Percentiles rank a stretch among this genome's conserved stretches.
Evolutionary conservation across 2,797 vertebrate species (phyloP).

Genomic region (Melanotaenia parkinsoni): DNA sequence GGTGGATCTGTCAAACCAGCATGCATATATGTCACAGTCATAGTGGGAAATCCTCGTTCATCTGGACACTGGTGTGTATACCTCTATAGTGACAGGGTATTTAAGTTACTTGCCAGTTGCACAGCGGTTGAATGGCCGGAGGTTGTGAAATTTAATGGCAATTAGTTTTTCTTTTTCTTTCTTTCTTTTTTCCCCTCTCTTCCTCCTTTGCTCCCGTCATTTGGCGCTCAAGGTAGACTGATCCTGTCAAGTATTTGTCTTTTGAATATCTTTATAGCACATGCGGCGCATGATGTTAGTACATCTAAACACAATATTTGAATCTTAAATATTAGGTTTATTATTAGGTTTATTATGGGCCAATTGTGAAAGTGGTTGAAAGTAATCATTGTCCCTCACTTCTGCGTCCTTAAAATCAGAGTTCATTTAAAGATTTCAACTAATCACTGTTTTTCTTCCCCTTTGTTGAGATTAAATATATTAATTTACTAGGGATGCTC

Average conservation of each 20-base stretch:
- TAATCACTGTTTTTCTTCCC: neutral
- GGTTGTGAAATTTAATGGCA: constrained; percentile 27
- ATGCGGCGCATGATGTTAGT: neutral
- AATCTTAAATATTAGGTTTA: neutral
- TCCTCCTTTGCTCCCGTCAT: neutral
- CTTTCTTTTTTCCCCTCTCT: neutral
- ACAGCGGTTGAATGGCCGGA: constrained; percentile 6
- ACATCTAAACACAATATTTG: neutral
- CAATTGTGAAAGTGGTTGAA: constrained; percentile 3
- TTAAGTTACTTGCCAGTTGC: neutral
- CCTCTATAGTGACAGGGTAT: constrained; percentile 1
- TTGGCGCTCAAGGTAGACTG: constrained; percentile 1
- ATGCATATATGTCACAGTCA: constrained; percentile 61
- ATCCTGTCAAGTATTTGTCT: neutral
- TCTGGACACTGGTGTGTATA: constrained; percentile 4
- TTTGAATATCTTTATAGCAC: neutral
- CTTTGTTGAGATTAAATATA: neutral
- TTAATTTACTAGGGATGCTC: no score
- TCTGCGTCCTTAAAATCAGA: constrained; percentile 17
- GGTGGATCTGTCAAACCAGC: constrained; percentile 80
- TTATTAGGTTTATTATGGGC: constrained; percentile 9
- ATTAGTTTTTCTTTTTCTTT: neutral
- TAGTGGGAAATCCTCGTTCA: constrained; percentile 5
- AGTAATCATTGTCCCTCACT: constrained; percentile 1
- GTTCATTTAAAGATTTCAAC: constrained; percentile 13